Conservation (phyloP, 2,113 vertebrate genomes). For the Dissostichus mawsoni region DNA sequence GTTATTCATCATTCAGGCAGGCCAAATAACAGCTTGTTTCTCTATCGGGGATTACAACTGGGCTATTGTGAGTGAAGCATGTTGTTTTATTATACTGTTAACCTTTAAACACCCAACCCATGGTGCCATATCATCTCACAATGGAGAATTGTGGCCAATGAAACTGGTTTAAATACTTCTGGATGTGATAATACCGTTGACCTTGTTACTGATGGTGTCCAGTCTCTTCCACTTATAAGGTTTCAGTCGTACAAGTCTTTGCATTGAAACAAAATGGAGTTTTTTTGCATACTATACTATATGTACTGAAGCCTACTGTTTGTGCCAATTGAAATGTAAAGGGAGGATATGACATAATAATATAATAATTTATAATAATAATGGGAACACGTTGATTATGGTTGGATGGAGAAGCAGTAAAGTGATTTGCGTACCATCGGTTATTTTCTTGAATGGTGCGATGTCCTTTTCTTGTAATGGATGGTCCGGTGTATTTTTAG, state of each 20-base stretch:
- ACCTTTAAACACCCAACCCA: not conserved
- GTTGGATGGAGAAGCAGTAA: no score
- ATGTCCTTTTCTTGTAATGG: no score
- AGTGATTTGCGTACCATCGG: no score
- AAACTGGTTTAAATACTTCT: not conserved
- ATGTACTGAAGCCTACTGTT: no score
- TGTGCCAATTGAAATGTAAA: no score
- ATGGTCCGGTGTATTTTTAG: no score
- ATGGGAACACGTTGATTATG: no score
- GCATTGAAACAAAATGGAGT: no score
- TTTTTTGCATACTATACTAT: not conserved
- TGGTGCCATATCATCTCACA: not conserved
- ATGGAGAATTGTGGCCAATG: not conserved
- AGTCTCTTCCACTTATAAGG: not conserved
- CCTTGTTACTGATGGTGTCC: not conserved
- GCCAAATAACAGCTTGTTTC: not conserved
- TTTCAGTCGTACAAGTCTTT: not conserved
- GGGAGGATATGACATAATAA: no score
- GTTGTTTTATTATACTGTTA: not conserved
- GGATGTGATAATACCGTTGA: not conserved
- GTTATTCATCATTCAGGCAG: slow-evolving; percentile 1
- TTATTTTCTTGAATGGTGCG: no score
- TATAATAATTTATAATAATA: no score
- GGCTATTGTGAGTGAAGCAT: not conserved
- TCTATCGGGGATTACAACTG: not conserved